Conservation (phyloP, 2,888 invertebrate species). For the Nomada flava region DNA sequence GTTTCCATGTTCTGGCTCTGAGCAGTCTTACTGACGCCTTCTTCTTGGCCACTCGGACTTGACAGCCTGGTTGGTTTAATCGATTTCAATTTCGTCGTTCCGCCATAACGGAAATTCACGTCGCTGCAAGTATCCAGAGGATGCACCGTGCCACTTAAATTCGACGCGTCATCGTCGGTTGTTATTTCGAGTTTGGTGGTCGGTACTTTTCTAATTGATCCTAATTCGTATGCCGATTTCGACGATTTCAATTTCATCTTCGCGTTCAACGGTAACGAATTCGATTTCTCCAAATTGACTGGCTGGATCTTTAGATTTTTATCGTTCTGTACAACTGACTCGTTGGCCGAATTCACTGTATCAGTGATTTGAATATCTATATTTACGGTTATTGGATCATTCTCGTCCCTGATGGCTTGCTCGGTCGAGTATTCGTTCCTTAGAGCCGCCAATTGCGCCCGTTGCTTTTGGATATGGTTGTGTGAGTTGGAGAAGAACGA, state of each 20-base stretch:
- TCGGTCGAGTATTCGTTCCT: constrained; percentile 62
- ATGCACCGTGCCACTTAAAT: constrained; percentile 84
- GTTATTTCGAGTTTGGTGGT: constrained; percentile 84
- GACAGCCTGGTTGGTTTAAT: constrained; percentile 86
- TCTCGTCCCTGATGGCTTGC: constrained; percentile 75
- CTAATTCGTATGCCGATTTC: constrained; percentile 82
- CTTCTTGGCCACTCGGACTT: constrained; percentile 70
- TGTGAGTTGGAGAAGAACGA: constrained; percentile 89
- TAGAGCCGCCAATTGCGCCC: constrained; percentile 65
- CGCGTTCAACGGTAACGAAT: constrained; percentile 79
- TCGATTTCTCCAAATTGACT: constrained; percentile 77
- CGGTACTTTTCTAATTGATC: constrained; percentile 82
- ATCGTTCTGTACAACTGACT: constrained; percentile 65
- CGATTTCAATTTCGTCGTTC: constrained; percentile 92
- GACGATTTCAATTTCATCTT: constrained; percentile 80
- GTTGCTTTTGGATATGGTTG: constrained; percentile 86
- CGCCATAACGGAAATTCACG: constrained; percentile 92
- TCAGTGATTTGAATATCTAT: constrained; percentile 84
- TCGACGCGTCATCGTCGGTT: constrained; percentile 84
- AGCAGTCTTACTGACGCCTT: constrained; percentile 75
- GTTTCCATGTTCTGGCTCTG: constrained; percentile 77
- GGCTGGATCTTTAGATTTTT: constrained; percentile 74
- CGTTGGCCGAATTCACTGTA: constrained; percentile 67
- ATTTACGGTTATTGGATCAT: constrained; percentile 82
- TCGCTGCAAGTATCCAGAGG: constrained; percentile 91